Base-by-base conservation (phyloP, 2,888 invertebrate genomes). In the Anticlea derivata region DNA sequence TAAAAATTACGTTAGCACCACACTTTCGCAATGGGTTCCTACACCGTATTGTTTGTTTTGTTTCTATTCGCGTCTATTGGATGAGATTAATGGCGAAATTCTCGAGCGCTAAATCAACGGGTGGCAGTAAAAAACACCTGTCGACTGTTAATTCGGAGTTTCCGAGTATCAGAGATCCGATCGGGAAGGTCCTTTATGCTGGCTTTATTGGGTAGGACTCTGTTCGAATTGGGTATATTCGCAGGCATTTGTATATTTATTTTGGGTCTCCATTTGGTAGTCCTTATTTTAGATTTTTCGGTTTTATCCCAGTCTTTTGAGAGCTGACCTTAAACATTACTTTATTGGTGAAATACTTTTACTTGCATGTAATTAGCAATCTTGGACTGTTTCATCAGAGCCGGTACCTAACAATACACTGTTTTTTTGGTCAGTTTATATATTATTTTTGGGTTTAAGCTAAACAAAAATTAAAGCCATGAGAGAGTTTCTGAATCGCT, bases 41-140 rank as follows among this genome's bases (percentile, higher is more conserved):
- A 46, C 54, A 58, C 50, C 45, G 53, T 58, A 41, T 56, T 77
- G 76, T 79, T 81, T 78, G 70, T 67, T 75, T 73, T 76, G 71
- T 63, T 70, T 70, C 75, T 83, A 83, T 84, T 85, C 75, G 69
- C 73, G 82, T 81, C 80, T 75, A 73, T 80, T 70, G 75, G 87
- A 83, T 73, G 73, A 80, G 88, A 88, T 88, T 89, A 88, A 90
- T 83, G 82, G 83, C 75, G 71, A 82, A n/a, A 85, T 86, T 81
- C 78, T 77, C 70, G 65, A 75, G 75, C 70, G 74, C 74, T 88
- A 89, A 89, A 90, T 87, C 87, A 84, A 78, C 64, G 73, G 73
- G 67, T 66, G 75, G 72, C 78, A 84, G 82, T 90, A 86, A 89
- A 89, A 86, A 86, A 83, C 89, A 90, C 87, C 88, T 90, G 89